phyloP scores from a whole-genome alignment of 2,113 vertebrate species.

The Anarrhichthys ocellatus region DNA sequence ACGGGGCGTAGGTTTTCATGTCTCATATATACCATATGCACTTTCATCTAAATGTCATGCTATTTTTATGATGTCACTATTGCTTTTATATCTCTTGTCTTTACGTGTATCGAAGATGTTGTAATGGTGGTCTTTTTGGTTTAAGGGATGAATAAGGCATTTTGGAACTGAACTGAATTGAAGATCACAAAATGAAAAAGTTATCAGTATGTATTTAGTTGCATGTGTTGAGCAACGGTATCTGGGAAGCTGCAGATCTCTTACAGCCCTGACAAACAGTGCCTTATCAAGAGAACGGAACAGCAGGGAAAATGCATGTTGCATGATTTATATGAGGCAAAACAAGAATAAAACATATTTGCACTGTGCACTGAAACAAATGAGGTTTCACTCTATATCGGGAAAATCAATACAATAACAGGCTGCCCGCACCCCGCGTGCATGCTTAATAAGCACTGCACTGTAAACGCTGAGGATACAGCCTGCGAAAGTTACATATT shows the following conservation, averaged over 20 bases:
- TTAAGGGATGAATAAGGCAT: neutral
- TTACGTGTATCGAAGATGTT: neutral
- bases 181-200: neutral
- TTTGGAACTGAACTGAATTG: neutral
- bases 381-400: conserved; percentile 78
- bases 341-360: conserved; percentile 80
- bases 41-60: neutral
- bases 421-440: conserved; percentile 60
- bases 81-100: neutral
- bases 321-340: conserved; percentile 75
- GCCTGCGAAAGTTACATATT: conserved; percentile 60
- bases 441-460: conserved; percentile 70
- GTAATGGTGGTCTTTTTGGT: neutral
- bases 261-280: conserved; percentile 63
- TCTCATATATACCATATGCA: neutral
- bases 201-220: neutral
- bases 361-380: conserved; percentile 79
- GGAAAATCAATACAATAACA: conserved; percentile 79
- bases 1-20: neutral
- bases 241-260: conserved; percentile 42
- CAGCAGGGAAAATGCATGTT: conserved; percentile 70
- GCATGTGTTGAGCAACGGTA: neutral
- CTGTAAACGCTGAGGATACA: conserved; percentile 29
- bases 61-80: neutral
- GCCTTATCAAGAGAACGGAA: conserved; percentile 67